A percentile compares a stretch with the other conserved stretches of the same genome.
These are phyloP conservation scores for Eleutherodactylus coqui DNA, from an alignment of 2,797 vertebrate genomes.

Conservation along the genomic window DNA sequence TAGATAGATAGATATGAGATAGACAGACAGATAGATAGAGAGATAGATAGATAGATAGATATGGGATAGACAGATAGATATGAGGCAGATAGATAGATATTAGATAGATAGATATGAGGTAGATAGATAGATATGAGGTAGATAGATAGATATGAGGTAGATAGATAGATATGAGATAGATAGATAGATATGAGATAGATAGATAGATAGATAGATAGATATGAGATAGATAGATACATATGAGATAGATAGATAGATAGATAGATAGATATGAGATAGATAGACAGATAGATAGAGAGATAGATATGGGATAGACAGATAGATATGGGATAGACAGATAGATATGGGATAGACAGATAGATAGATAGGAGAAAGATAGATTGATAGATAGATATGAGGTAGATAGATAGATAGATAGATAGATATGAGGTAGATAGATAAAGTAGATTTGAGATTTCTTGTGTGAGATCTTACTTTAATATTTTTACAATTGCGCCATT, in stretches of 20 bases:
- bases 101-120: not conserved
- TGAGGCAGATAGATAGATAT: no score
- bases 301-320: not conserved
- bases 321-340: no score
- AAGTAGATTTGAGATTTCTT: not conserved
- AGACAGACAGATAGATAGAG: no score
- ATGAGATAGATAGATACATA: not conserved
- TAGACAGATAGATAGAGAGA: no score
- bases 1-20: constrained; percentile 10
- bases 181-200: not conserved
- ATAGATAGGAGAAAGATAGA: no score
- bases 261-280: constrained; percentile 3
- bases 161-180: no score
- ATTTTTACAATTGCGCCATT: not conserved
- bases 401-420: not conserved
- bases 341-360: no score
- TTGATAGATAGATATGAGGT: not conserved
- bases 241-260: constrained; percentile 9
- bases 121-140: no score
- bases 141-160: no score
- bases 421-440: not conserved
- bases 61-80: not conserved
- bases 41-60: no score
- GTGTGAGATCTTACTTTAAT: not conserved
- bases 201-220: no score